Evolutionary conservation across 2,888 invertebrate species (phyloP).

Genomic region (Caenorhabditis sp.): DNA sequence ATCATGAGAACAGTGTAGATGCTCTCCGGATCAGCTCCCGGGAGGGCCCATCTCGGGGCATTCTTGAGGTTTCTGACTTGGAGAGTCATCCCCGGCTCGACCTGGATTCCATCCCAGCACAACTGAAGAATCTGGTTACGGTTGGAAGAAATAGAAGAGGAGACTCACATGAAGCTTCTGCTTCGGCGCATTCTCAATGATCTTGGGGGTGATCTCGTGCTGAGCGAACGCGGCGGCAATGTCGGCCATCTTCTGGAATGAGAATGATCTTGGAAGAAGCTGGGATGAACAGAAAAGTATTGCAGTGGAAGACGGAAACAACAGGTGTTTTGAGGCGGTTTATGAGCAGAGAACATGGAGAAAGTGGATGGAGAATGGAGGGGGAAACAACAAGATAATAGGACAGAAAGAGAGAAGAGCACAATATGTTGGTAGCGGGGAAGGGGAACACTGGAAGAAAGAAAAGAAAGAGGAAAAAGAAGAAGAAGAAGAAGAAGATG

Average conservation of each 20-base stretch:
- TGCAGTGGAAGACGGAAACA: slow-evolving; percentile 17
- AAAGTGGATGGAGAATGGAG: slow-evolving; percentile 4
- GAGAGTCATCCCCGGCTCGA: slow-evolving; percentile 80
- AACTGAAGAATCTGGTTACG: slow-evolving; percentile 67
- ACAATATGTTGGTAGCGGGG: slow-evolving; percentile 1
- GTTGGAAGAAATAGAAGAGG: background rate
- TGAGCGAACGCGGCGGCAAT: slow-evolving; percentile 76
- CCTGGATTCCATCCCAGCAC: slow-evolving; percentile 81
- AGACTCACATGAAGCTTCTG: slow-evolving; percentile 70
- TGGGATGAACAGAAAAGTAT: background rate
- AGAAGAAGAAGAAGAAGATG: slow-evolving; percentile 5
- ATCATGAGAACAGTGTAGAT: slow-evolving; percentile 83
- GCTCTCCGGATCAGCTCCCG: slow-evolving; percentile 80
- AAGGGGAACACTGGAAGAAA: slow-evolving; percentile 13
- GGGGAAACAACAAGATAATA: slow-evolving; percentile 20
- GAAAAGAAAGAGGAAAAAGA: slow-evolving; percentile 4
- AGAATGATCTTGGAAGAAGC: background rate
- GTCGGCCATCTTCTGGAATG: slow-evolving; percentile 70
- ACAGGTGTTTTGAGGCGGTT: slow-evolving; percentile 54
- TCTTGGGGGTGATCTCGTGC: slow-evolving; percentile 81
- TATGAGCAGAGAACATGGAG: slow-evolving; percentile 44
- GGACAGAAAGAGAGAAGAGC: slow-evolving; percentile 10
- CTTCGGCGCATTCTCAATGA: slow-evolving; percentile 80
- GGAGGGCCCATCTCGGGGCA: slow-evolving; percentile 77
- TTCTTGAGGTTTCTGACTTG: slow-evolving; percentile 79